Base-by-base conservation (phyloP, 2,113 vertebrate species). In the Rutilus rutilus region DNA sequence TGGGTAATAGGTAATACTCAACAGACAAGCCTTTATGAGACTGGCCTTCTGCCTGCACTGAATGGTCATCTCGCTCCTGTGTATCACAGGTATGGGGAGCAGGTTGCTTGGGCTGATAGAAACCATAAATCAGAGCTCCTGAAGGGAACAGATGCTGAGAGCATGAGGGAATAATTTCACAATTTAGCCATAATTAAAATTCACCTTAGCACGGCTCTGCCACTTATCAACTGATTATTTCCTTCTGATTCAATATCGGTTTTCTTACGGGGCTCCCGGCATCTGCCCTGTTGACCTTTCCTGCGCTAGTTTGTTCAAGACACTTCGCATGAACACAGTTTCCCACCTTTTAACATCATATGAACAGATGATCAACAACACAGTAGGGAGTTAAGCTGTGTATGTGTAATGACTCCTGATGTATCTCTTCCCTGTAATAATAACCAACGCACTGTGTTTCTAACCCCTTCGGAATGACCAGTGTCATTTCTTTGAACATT, bases 171-270 rank as follows among this genome's bases (percentile, higher is more conserved):
- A 93, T 96, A 96, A 96, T 96, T 96, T 94, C 93, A 96, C 95
- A 95, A 95, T 97, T 97, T 96, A 96, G 95, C 96, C 94, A 95
- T 96, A 96, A 97, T 97, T 97, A 97, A 97, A 96, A 97, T 95
- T 96, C 96, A 96, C 96, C 94, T 96, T 96, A 96, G 94, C 94
- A 91, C 90, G 92, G 93, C 92, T 95, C 94, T 93, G 93, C 93
- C 92, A 92, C 92, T 86, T 93, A 95, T 95, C 94, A 93, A 90
- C 90, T 90, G 90, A 92, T 90, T 89, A 90, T 94, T 95, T 91
- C 91, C 89, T 87, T 93, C 93, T 92, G 93, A 92, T 92, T 92
- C 91, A 91, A 89, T 81, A 90, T 86, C 91, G 87, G 85, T 73
- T 81, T 75, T 82, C 65, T 73, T 80, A 36, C 25, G 39, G 84